Conservation (phyloP, 2,113 vertebrate genomes). For the Poecile atricapillus region DNA sequence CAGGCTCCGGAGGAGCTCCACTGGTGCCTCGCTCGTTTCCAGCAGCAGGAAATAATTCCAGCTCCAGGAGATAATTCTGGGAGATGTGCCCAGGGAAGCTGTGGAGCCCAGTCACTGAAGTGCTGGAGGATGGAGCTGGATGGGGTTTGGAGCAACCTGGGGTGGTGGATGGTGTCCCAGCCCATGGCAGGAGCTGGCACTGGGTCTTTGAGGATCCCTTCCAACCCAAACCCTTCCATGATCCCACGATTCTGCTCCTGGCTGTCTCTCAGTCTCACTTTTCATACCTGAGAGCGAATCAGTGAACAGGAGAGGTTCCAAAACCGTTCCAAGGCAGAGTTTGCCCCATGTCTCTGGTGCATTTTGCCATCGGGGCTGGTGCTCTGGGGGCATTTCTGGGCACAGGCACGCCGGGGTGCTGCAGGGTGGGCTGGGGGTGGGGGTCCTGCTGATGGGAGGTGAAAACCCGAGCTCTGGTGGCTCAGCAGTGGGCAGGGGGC, state of each 20-base stretch:
- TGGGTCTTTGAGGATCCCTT: background rate
- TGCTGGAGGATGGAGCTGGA: background rate
- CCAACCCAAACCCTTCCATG: background rate
- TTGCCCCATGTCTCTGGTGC: accelerated
- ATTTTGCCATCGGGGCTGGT: background rate
- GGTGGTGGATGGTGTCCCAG: background rate
- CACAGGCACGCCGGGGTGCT: background rate
- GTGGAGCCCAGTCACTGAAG: background rate
- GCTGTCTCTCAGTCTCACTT: background rate
- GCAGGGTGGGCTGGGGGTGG: background rate
- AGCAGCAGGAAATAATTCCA: background rate
- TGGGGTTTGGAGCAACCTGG: background rate
- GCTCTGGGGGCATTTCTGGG: background rate
- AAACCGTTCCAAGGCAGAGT: accelerated
- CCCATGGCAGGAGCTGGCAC: background rate
- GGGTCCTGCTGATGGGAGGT: background rate
- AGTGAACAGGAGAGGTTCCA: background rate
- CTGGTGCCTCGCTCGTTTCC: background rate
- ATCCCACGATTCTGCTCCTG: background rate
- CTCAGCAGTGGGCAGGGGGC: background rate
- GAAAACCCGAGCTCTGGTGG: too few species aligned
- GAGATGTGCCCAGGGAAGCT: background rate
- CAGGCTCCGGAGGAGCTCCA: background rate
- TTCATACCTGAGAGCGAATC: background rate
- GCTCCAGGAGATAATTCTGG: background rate